These are phyloP conservation scores for Lithobates pipiens DNA, from an alignment of 2,797 vertebrate genomes.

Conservation along the genomic window DNA sequence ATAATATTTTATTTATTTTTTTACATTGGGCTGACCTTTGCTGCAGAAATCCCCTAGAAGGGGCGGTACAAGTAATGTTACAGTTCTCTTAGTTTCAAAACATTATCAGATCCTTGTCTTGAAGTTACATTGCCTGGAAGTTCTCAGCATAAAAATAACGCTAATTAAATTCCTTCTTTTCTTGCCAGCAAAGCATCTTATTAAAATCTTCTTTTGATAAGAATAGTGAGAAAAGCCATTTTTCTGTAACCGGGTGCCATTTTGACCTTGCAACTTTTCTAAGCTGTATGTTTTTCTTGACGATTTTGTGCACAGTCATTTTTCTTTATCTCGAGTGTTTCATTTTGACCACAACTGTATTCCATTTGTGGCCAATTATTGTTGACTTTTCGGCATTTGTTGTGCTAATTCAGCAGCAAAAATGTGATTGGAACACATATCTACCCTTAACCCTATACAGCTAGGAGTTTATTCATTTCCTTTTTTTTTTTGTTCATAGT, in stretches of 20 bases:
- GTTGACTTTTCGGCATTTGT: not conserved
- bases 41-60: too few relatives aligned
- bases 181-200: not conserved
- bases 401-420: conserved; percentile 20
- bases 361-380: conserved; percentile 16
- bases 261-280: conserved; percentile 15
- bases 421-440: not conserved
- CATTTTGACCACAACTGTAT: not conserved
- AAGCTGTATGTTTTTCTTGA: not conserved
- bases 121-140: conserved; percentile 1
- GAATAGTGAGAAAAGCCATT: conserved; percentile 6
- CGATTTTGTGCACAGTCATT: not conserved
- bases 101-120: not conserved
- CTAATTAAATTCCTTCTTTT: conserved; percentile 14
- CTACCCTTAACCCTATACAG: not conserved
- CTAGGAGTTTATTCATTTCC: not conserved
- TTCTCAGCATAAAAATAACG: conserved; percentile 4
- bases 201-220: conserved; percentile 1
- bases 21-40: too few relatives aligned
- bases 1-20: too few relatives aligned
- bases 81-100: too few relatives aligned
- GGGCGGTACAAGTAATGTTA: too few relatives aligned
- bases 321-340: not conserved
- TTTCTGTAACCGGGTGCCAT: conserved; percentile 5
- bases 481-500: not conserved